Percentiles rank a stretch among this genome's conserved stretches.
Evolutionary conservation across 2,888 invertebrate species (phyloP).

Genomic region (Lasioglossum pauxillum): DNA sequence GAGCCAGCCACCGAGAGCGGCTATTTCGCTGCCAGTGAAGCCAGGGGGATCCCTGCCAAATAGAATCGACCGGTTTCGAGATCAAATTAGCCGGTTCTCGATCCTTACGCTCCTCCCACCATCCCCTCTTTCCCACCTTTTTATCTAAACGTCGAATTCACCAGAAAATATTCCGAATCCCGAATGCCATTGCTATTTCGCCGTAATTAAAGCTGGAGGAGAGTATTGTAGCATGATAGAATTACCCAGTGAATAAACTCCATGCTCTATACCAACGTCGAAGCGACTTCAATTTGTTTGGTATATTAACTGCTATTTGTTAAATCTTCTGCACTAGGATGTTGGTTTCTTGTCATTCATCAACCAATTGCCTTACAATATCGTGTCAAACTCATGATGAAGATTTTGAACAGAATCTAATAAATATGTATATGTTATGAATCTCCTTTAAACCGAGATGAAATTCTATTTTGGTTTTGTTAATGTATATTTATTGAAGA

Average conservation of each 20-base stretch:
- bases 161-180: neutral
- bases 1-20: slow-evolving; percentile 27
- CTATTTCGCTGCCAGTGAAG: slow-evolving; percentile 38
- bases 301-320: too few species aligned
- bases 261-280: too few species aligned
- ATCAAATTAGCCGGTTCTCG: neutral
- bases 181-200: neutral
- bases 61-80: slow-evolving; percentile 28
- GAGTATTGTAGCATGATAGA: neutral
- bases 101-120: neutral
- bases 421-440: too few species aligned
- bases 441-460: too few species aligned
- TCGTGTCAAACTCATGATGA: too few species aligned
- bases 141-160: neutral
- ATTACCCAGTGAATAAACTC: neutral
- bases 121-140: neutral
- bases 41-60: slow-evolving; percentile 12
- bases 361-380: too few species aligned
- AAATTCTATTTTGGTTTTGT: too few species aligned
- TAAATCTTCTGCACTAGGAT: neutral
- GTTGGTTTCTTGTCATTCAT: too few species aligned
- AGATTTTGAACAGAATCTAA: too few species aligned
- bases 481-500: too few species aligned
- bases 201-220: neutral
- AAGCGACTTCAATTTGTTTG: neutral